These are phyloP conservation scores for Leucopternis melanops DNA, from an alignment of 2,113 vertebrate genomes.

Conservation along the genomic window DNA sequence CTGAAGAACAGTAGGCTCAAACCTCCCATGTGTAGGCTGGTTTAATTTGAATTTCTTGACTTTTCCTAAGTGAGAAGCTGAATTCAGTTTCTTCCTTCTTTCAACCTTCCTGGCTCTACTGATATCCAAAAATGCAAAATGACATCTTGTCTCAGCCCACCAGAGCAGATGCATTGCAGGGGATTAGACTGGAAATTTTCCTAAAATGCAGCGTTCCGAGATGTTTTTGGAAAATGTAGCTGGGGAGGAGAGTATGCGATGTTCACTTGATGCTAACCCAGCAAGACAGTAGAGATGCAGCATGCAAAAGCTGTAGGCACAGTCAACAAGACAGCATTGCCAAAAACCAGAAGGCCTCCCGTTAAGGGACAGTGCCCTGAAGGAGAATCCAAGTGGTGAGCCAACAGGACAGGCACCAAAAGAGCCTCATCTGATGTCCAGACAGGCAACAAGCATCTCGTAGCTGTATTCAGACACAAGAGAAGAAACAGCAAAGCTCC, in stretches of 20 bases:
- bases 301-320: neutral
- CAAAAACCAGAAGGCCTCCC: neutral
- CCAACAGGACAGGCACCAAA: neutral
- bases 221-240: neutral
- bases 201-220: slow-evolving; percentile 3
- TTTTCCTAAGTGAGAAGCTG: slow-evolving; percentile 54
- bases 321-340: neutral
- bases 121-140: slow-evolving; percentile 55
- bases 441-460: neutral
- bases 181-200: slow-evolving; percentile 46
- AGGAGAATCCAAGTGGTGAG: neutral
- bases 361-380: neutral
- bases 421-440: neutral
- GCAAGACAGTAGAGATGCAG: neutral
- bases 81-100: slow-evolving; percentile 40
- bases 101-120: slow-evolving; percentile 40
- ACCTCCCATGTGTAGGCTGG: slow-evolving; percentile 33
- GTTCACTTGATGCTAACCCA: slow-evolving; percentile 5
- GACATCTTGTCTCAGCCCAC: slow-evolving; percentile 61
- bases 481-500: neutral
- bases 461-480: neutral
- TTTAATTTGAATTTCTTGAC: slow-evolving; percentile 64
- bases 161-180: slow-evolving; percentile 45
- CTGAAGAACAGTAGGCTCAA: slow-evolving; percentile 30
- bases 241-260: neutral